These are phyloP conservation scores for Pyrocephalus nanus DNA, from an alignment of 2,797 vertebrate species.

Conservation along the genomic window DNA sequence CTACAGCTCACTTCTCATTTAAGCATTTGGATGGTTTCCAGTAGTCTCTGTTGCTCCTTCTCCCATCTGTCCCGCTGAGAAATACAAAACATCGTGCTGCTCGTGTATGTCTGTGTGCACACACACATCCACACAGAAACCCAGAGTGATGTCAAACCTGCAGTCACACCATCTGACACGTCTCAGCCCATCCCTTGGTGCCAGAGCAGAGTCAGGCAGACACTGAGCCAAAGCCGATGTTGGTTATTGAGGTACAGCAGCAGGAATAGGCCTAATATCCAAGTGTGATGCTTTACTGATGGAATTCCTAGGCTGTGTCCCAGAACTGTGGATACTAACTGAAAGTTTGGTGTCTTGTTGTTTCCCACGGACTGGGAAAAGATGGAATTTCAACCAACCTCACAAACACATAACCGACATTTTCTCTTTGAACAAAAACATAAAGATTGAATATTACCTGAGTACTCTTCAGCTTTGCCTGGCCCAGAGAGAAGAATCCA, in stretches of 20 bases:
- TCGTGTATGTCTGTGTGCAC: fast-evolving
- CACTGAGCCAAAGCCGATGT: fast-evolving
- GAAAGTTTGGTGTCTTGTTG: background rate
- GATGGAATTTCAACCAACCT: background rate
- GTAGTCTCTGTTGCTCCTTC: constrained; percentile 1
- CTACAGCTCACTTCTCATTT: background rate
- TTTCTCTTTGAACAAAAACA: background rate
- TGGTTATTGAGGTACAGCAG: fast-evolving
- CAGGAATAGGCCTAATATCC: background rate
- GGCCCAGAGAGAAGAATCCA: background rate
- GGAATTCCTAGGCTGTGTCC: background rate
- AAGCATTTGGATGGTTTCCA: background rate
- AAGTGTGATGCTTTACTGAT: background rate
- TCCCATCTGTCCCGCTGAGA: background rate
- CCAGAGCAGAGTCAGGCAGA: background rate
- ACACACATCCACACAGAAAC: background rate
- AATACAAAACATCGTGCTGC: background rate
- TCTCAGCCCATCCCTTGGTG: background rate
- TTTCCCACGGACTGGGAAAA: fast-evolving
- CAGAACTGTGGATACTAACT: background rate
- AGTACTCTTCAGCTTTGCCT: background rate
- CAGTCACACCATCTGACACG: fast-evolving
- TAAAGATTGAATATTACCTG: background rate
- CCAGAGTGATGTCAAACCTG: background rate
- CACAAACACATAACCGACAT: fast-evolving